Evolutionary conservation across 2,888 invertebrate genomes (phyloP).

Genomic region (Strigamia maritima): DNA sequence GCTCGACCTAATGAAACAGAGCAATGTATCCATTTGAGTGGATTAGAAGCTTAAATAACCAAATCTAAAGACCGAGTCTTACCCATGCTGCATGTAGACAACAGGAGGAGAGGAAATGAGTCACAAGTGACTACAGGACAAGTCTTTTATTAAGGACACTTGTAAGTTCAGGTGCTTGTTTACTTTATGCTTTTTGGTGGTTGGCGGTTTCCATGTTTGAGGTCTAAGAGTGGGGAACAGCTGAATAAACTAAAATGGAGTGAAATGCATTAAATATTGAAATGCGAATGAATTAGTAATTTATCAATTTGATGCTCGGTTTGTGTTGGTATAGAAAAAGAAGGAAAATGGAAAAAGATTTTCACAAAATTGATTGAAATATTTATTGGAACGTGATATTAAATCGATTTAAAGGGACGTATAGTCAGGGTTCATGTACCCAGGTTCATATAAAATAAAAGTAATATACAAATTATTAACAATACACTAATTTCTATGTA

Average conservation of each 20-base stretch:
- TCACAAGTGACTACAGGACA: not conserved
- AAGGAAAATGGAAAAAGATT: not conserved
- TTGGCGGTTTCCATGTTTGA: not conserved
- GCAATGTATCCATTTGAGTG: not conserved
- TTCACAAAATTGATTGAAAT: not conserved
- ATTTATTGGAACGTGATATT: not conserved
- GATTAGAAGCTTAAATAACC: not conserved
- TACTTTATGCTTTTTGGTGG: not conserved
- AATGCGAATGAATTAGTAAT: not conserved
- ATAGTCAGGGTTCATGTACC: no score
- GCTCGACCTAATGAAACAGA: conserved; percentile 54
- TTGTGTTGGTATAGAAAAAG: not conserved
- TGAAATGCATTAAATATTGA: not conserved
- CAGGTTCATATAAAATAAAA: no score
- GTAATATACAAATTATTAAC: no score
- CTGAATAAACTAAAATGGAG: not conserved
- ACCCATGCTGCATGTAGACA: not conserved
- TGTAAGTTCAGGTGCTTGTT: conserved; percentile 22
- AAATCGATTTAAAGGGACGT: no score
- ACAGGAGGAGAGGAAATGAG: not conserved
- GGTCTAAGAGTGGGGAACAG: not conserved
- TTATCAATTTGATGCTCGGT: not conserved
- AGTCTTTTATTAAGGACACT: not conserved
- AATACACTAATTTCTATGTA: no score
- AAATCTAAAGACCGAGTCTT: not conserved